phyloP scores from a whole-genome alignment of 2,888 invertebrate species.

The Nephrotoma flavescens region DNA sequence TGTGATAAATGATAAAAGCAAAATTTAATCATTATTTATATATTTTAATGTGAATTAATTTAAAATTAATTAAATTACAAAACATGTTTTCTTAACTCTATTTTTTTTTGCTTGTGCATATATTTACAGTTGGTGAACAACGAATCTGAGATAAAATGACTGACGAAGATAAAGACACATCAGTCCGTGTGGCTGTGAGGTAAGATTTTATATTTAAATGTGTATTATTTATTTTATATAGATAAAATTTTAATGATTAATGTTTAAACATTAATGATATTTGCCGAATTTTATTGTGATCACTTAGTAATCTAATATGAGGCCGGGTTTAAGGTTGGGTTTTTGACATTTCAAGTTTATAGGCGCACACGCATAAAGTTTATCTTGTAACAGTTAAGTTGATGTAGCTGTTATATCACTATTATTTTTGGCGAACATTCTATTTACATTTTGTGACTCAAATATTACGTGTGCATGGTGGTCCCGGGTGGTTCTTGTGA shows the following conservation, averaged over 20 bases:
- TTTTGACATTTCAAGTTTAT: background rate
- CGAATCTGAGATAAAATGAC: slow-evolving; percentile 3
- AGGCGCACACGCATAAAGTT: background rate
- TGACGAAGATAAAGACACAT: slow-evolving; percentile 4
- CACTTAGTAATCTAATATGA: background rate
- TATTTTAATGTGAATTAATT: background rate
- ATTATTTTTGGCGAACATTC: too few species aligned
- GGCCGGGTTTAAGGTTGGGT: background rate
- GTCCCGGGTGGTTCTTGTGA: too few species aligned
- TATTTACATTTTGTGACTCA: too few species aligned
- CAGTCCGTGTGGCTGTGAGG: slow-evolving; percentile 3
- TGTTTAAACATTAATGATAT: background rate
- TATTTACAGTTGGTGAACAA: background rate
- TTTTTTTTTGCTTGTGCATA: background rate
- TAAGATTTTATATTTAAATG: background rate
- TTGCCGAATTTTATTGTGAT: background rate
- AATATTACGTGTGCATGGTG: too few species aligned
- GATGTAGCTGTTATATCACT: too few species aligned
- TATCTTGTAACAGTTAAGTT: background rate
- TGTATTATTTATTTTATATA: background rate
- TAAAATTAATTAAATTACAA: background rate
- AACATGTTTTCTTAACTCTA: background rate
- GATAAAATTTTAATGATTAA: background rate
- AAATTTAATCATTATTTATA: background rate
- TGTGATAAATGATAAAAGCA: background rate